These are phyloP conservation scores for Epirrita christyi DNA, from an alignment of 2,888 invertebrate species.

Conservation along the genomic window DNA sequence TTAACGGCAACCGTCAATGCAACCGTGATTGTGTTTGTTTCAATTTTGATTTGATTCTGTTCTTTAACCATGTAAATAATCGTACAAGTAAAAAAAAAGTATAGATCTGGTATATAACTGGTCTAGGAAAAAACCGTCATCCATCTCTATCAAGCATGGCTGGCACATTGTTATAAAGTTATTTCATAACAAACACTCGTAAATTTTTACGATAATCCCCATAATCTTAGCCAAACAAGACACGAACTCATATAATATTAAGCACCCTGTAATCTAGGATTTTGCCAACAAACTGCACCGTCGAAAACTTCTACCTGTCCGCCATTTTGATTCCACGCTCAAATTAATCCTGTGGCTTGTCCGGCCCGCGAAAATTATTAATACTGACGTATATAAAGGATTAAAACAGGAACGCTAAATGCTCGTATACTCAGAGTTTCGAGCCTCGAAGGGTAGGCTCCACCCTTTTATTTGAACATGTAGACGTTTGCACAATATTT, in stretches of 20 bases:
- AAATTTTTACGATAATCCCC: slow-evolving; percentile 29
- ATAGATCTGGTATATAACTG: no score
- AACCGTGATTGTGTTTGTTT: slow-evolving; percentile 38
- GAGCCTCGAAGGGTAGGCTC: slow-evolving; percentile 25
- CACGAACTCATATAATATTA: slow-evolving; percentile 51
- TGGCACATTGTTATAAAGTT: no score
- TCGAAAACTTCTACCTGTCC: slow-evolving; percentile 57
- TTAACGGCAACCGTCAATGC: slow-evolving; percentile 35
- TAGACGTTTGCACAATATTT: slow-evolving; percentile 57
- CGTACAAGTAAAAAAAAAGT: no score
- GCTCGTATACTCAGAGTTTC: slow-evolving; percentile 72
- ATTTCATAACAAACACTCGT: no score
- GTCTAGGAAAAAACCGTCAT: no score
- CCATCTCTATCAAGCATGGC: no score
- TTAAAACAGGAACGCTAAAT: slow-evolving; percentile 66
- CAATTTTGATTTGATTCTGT: slow-evolving; percentile 39
- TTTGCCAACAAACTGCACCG: slow-evolving; percentile 55
- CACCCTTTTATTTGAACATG: slow-evolving; percentile 69
- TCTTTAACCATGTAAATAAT: no score
- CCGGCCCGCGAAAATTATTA: slow-evolving; percentile 71
- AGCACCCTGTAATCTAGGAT: slow-evolving; percentile 59
- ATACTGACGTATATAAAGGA: slow-evolving; percentile 71
- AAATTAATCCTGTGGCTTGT: slow-evolving; percentile 74
- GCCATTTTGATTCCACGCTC: slow-evolving; percentile 68
- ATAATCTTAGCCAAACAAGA: slow-evolving; percentile 43